Conservation (phyloP, 2,113 vertebrate genomes). For the Bos taurus region ARS-UCD2.0 NC_037335.1:18665501-18666000, state of each 20-base stretch:
- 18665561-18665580: background rate
- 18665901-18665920: background rate
- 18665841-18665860: background rate
- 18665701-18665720: background rate
- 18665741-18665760: accelerated
- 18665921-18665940: background rate
- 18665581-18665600: background rate
- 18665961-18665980: background rate
- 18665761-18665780: background rate
- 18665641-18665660: background rate
- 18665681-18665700: background rate
- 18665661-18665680: background rate
- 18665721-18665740: background rate
- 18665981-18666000: background rate
- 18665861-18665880: background rate
- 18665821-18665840: background rate
- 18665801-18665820: background rate
- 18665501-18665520: background rate
- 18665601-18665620: background rate
- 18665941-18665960: background rate
- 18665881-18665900: background rate
- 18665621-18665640: background rate
- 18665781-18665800: background rate
- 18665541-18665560: background rate
- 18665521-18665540: background rate